A percentile compares a stretch with the other conserved stretches of the same genome.
phyloP scores from a whole-genome alignment of 2,113 vertebrate species.

The Pterocles orientalis region DNA sequence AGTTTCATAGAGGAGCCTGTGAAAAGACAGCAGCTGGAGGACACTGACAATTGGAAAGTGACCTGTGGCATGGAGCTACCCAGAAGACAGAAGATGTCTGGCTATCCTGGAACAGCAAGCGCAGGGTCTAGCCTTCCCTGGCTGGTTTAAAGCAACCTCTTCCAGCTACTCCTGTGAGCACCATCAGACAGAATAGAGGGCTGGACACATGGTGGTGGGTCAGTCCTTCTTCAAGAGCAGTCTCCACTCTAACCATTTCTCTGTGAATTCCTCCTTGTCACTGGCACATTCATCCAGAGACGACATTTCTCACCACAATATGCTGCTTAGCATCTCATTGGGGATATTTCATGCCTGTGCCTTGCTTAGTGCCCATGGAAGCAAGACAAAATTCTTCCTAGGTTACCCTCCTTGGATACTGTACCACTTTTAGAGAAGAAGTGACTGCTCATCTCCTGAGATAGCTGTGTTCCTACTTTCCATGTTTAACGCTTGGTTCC shows the following conservation, averaged over 20 bases:
- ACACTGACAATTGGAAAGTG: background rate
- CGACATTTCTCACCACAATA: background rate
- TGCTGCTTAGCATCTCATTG: background rate
- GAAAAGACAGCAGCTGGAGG: slow-evolving; percentile 14
- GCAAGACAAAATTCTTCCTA: background rate
- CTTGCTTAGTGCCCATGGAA: background rate
- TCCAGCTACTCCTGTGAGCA: background rate
- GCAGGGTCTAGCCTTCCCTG: background rate
- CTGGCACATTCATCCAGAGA: background rate
- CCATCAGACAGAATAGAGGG: background rate
- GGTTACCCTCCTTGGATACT: background rate
- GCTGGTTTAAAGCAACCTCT: background rate
- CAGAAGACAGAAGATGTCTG: background rate
- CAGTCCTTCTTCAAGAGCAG: background rate
- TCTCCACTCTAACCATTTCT: background rate
- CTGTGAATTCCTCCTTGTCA: background rate
- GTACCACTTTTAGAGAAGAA: background rate
- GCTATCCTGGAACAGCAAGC: background rate
- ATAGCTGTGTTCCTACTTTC: background rate
- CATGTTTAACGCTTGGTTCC: background rate
- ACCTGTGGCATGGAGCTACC: background rate
- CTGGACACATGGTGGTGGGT: background rate
- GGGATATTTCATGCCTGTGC: background rate
- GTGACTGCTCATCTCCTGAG: background rate
- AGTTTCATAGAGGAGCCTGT: background rate